These are phyloP conservation scores for Campylomormyrus numenius DNA, from an alignment of 2,113 vertebrate genomes.

Conservation along the genomic window DNA sequence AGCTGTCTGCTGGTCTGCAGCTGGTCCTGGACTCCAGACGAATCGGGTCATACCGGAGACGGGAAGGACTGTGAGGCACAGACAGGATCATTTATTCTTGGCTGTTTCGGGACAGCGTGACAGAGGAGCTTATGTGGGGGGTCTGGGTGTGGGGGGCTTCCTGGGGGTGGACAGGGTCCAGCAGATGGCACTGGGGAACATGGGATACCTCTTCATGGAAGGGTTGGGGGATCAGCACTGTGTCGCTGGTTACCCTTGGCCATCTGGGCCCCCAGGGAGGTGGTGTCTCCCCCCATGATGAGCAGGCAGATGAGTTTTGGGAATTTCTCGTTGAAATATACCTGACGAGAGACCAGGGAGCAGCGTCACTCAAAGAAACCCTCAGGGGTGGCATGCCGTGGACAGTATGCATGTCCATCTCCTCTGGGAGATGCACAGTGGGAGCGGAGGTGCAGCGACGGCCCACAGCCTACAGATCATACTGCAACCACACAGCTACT, in stretches of 20 bases:
- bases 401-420: background rate
- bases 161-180: background rate
- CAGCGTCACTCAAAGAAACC: background rate
- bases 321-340: background rate
- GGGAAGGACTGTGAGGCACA: background rate
- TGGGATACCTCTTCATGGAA: background rate
- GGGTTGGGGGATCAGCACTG: background rate
- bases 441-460: background rate
- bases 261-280: background rate
- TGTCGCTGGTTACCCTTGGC: background rate
- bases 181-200: background rate
- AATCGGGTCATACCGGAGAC: background rate
- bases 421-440: background rate
- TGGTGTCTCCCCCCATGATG: background rate
- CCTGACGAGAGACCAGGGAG: background rate
- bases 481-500: background rate
- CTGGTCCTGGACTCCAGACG: background rate
- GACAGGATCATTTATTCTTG: background rate
- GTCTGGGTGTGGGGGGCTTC: background rate
- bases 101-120: background rate
- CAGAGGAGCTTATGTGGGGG: background rate
- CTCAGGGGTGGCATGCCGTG: background rate
- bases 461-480: background rate
- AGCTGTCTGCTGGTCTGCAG: conserved; percentile 13
- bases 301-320: background rate